Evolutionary conservation across 2,888 invertebrate genomes (phyloP), one percentile per base, ranked within the genome.

Genomic region (Folsomia candida): DNA sequence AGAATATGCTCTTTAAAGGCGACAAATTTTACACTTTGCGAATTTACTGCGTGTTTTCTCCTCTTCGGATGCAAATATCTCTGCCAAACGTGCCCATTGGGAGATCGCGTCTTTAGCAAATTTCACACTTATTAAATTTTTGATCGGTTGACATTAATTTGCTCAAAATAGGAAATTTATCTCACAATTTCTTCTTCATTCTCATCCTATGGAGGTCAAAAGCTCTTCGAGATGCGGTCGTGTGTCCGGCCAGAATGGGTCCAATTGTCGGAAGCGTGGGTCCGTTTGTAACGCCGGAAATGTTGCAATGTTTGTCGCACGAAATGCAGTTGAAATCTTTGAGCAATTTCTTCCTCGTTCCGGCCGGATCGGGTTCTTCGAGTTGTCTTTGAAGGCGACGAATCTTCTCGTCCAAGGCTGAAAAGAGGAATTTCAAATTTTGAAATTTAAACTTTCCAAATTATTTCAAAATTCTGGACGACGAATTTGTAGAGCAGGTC

Each of bases 321-420:
- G 73, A 73, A 24, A 79, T 62, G 47, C 79, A 79, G 64, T 77
- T 78, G 66, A 73, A 76, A 51, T 79, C 79, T 60, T 71, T 73
- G 9, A 79, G 66, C 9, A 79, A 59, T 61, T 77, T 77, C 72
- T 76, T 78, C 54, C 79, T 70, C 1, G 79, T 79, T 51, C 78
- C 79, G 20, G 79, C 78, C 69, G 79, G 79, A 67, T 79, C 79
- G 0, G 79, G 79, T 70, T 76, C 78, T 24, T 79, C 76, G 11
- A 79, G 27, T 47, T 75, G 69, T 24, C 51, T 22, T 4, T 69
- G 67, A 20, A 79, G 57, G 11, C 57, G 57, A 18, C 51, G 70
- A 6, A 79, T 77, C 26, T 72, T 70, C 0, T 77, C 76, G 24
- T 78, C 79, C 20, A 79, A 22, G 1, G 51, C 54, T 37, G 37